Evolutionary conservation across 2,888 invertebrate species (phyloP).

Genomic region (Nomada hirtipes): DNA sequence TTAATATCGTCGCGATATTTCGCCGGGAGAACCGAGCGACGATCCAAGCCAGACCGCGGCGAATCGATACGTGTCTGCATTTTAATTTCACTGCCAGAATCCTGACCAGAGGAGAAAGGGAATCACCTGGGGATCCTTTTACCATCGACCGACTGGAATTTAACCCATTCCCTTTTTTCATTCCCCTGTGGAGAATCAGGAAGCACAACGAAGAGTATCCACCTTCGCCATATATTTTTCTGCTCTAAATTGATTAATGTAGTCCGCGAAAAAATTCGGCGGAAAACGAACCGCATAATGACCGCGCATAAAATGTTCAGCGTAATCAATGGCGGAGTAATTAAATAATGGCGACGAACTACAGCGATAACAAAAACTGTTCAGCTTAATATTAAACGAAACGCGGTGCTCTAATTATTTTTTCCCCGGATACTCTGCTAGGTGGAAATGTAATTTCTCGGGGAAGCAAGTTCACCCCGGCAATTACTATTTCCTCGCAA

Average conservation of each 20-base stretch:
- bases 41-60: slow-evolving; percentile 1
- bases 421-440: neutral
- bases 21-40: neutral
- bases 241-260: no score
- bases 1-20: slow-evolving; percentile 43
- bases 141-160: slow-evolving; percentile 18
- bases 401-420: neutral
- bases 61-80: slow-evolving; percentile 50
- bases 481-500: slow-evolving; percentile 30
- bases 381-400: neutral
- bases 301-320: neutral
- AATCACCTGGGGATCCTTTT: slow-evolving; percentile 31
- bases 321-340: neutral
- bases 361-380: neutral
- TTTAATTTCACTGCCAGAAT: slow-evolving; percentile 40
- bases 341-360: neutral
- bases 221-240: neutral
- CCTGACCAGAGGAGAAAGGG: slow-evolving; percentile 14
- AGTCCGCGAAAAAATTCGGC: no score
- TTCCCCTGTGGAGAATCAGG: neutral
- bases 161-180: neutral
- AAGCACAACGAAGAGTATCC: neutral
- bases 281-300: no score
- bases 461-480: neutral
- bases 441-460: slow-evolving; percentile 24